These are phyloP conservation scores for Limenitis camilla DNA, from an alignment of 2,888 invertebrate genomes.

Conservation along the genomic window DNA sequence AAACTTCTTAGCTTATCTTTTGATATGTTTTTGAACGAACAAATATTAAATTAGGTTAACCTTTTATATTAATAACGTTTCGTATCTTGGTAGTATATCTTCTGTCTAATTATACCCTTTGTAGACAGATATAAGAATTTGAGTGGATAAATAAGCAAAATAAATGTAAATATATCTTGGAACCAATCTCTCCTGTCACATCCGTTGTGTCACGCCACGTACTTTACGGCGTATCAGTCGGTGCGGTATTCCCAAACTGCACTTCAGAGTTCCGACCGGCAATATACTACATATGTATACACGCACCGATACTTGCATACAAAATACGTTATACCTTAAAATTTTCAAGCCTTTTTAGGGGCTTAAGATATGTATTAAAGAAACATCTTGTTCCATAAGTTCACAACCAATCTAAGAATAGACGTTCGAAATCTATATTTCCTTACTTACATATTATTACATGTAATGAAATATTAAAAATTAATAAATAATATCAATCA, in stretches of 20 bases:
- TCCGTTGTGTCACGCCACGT: slow-evolving; percentile 38
- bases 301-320: slow-evolving; percentile 22
- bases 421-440: too few relatives aligned
- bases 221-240: slow-evolving; percentile 71
- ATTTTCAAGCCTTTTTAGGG: slow-evolving; percentile 8
- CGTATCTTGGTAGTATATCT: too few relatives aligned
- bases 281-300: slow-evolving; percentile 32
- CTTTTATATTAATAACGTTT: too few relatives aligned
- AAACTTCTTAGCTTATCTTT: too few relatives aligned
- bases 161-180: slow-evolving; percentile 8
- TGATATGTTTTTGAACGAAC: too few relatives aligned
- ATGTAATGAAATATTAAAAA: too few relatives aligned
- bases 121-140: background rate
- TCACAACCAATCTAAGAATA: background rate
- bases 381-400: background rate
- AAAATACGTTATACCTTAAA: slow-evolving; percentile 17
- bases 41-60: too few relatives aligned
- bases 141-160: background rate
- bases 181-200: slow-evolving; percentile 17
- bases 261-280: slow-evolving; percentile 62
- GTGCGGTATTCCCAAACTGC: slow-evolving; percentile 74
- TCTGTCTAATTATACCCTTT: background rate
- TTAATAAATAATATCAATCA: too few relatives aligned
- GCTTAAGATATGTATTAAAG: background rate
- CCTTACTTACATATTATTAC: too few relatives aligned